Conservation (phyloP, 2,113 vertebrate species). For the Sciurus niger region DNA sequence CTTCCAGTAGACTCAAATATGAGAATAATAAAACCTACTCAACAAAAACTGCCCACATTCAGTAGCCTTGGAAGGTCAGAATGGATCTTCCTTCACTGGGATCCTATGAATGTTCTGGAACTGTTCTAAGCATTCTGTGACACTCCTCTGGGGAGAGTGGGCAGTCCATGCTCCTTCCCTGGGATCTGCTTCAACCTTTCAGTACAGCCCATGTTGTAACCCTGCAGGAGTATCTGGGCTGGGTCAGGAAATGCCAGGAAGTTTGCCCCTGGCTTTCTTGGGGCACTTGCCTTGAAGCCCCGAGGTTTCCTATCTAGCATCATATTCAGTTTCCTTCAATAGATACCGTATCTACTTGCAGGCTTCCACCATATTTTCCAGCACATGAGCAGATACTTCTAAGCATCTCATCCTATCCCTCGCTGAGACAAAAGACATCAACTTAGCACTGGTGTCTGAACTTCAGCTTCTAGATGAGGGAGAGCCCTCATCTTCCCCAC, state of each 20-base stretch:
- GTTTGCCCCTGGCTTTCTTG: not conserved
- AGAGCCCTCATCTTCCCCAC: not conserved
- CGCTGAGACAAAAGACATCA: not conserved
- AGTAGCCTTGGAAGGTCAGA: not conserved
- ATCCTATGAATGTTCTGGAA: not conserved
- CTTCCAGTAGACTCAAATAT: not conserved
- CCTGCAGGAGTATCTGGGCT: fast-evolving
- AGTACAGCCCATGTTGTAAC: fast-evolving
- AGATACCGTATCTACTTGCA: too few relatives aligned
- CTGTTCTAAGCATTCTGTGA: too few relatives aligned
- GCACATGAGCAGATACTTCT: not conserved
- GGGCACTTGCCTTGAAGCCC: not conserved
- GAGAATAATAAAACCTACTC: not conserved
- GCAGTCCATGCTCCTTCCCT: not conserved
- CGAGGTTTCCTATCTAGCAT: too few relatives aligned
- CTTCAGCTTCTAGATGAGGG: not conserved
- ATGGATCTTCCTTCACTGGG: not conserved
- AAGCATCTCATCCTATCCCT: not conserved
- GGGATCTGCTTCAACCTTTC: not conserved
- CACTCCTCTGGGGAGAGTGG: fast-evolving
- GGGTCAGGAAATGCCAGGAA: not conserved
- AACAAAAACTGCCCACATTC: not conserved
- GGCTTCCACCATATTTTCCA: not conserved
- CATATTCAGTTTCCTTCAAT: not conserved
- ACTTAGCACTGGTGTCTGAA: not conserved